These are phyloP conservation scores for Narcine bancroftii DNA, from an alignment of 2,113 vertebrate species.

Conservation along the genomic window DNA sequence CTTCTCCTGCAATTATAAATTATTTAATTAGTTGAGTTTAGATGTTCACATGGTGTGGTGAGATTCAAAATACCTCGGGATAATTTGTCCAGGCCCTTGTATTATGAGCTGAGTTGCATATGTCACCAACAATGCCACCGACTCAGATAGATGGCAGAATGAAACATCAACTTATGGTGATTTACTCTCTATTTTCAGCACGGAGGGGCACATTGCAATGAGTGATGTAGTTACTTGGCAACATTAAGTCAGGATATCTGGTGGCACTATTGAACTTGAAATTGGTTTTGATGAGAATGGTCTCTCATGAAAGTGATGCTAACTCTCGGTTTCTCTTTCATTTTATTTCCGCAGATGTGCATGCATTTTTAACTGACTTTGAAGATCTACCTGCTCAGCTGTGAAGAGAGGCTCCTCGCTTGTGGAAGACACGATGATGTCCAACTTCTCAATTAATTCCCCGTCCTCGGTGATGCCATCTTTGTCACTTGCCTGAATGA, in stretches of 20 bases:
- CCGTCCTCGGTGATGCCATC: slow-evolving; percentile 60
- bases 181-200: neutral
- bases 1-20: too few relatives aligned
- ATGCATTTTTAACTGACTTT: neutral
- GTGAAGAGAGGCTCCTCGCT: slow-evolving; percentile 78
- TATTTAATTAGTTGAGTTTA: too few relatives aligned
- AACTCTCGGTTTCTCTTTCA: neutral
- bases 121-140: too few relatives aligned
- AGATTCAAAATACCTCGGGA: too few relatives aligned
- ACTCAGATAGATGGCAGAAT: neutral
- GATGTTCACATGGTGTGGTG: too few relatives aligned
- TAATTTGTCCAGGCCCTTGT: too few relatives aligned
- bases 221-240: neutral
- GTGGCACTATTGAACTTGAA: too few relatives aligned
- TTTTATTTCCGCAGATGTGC: neutral
- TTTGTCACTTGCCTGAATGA: slow-evolving; percentile 73
- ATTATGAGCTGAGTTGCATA: too few relatives aligned
- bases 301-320: neutral
- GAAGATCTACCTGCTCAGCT: slow-evolving; percentile 69
- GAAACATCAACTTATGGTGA: neutral
- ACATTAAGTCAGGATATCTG: neutral
- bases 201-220: neutral
- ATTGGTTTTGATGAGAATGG: neutral
- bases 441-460: slow-evolving; percentile 85
- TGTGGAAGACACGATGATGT: slow-evolving; percentile 68